Evolutionary conservation across 2,113 vertebrate genomes (phyloP), one percentile per base, ranked within the genome.

Genomic region (Electrona antarctica): DNA sequence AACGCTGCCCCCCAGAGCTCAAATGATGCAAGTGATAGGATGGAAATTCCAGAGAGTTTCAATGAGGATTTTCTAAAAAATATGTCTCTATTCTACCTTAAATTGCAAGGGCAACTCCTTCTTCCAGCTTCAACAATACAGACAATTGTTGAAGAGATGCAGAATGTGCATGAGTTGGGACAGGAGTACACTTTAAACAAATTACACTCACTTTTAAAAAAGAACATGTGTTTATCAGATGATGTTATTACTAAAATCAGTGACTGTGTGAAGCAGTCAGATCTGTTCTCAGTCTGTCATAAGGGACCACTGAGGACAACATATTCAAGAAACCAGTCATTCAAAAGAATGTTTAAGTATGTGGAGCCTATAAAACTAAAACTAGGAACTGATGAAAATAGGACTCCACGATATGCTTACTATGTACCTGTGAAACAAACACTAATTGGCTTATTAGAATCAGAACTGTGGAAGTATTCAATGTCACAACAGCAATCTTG

Each of bases 71-170:
- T 70, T 74, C 68, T 75, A 49, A 75, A 63, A 9, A 83, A 85
- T 71, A 7, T 83, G n/a, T n/a, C n/a, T n/a, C n/a, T n/a, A n/a
- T n/a, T n/a, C n/a, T n/a, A n/a, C n/a, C n/a, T n/a, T n/a, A 52
- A 60, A 69, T 14, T 80, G 67, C 74, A 73, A 73, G 74, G 79
- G 56, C 81, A 80, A 69, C 73, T 80, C 52, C 77, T 79, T 12
- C 54, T 85, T 61, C 82, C 78, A 71, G 73, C 73, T 64, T 86
- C 73, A 33, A 88, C 81, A 61, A 88, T 85, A 69, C 83, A 86
- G 67, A 75, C 28, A 1, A 74, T 81, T 71, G 69, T 78, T 14
- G 66, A 84, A 66, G 62, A 85, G 45, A 80, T 80, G 54, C 64
- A 69, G 69, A 83, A 76, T 79, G 60, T 85, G 13, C 83, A 85